Percentiles rank a stretch among this genome's conserved stretches.
phyloP scores from a whole-genome alignment of 2,888 invertebrate species.

The Hypselothyrea guttata region DNA sequence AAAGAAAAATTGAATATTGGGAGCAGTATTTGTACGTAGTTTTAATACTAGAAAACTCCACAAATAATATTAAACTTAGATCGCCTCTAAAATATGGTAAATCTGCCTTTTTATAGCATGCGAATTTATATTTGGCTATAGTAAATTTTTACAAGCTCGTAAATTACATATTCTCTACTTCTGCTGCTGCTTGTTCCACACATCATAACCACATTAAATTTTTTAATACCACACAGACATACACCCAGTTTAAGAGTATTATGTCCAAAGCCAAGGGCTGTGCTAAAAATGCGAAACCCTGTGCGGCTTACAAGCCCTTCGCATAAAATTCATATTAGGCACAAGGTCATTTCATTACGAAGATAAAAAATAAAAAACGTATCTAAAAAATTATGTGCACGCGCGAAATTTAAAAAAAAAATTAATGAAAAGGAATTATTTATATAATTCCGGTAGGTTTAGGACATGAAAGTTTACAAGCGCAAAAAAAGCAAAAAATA shows the following conservation, averaged over 20 bases:
- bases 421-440: constrained; percentile 70
- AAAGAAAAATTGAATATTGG: constrained; percentile 21
- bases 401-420: constrained; percentile 52
- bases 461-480: constrained; percentile 49
- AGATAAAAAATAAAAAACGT: constrained; percentile 46
- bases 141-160: constrained; percentile 4
- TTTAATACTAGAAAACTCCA: no score
- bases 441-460: constrained; percentile 54
- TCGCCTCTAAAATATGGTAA: no score
- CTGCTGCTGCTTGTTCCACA: constrained; percentile 10
- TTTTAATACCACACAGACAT: constrained; percentile 48
- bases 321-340: constrained; percentile 74
- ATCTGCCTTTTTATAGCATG: neutral
- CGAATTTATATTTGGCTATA: constrained; percentile 1
- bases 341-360: constrained; percentile 57
- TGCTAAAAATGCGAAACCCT: constrained; percentile 23
- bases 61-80: neutral
- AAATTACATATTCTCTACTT: constrained; percentile 12
- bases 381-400: constrained; percentile 32
- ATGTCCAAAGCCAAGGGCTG: constrained; percentile 39
- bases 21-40: no score
- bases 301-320: constrained; percentile 39
- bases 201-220: constrained; percentile 50
- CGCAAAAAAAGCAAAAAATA: constrained; percentile 18
- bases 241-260: constrained; percentile 38